Base-by-base conservation (phyloP, 2,888 invertebrate genomes). In the Scaptodrosophila latifasciaeformis region DNA sequence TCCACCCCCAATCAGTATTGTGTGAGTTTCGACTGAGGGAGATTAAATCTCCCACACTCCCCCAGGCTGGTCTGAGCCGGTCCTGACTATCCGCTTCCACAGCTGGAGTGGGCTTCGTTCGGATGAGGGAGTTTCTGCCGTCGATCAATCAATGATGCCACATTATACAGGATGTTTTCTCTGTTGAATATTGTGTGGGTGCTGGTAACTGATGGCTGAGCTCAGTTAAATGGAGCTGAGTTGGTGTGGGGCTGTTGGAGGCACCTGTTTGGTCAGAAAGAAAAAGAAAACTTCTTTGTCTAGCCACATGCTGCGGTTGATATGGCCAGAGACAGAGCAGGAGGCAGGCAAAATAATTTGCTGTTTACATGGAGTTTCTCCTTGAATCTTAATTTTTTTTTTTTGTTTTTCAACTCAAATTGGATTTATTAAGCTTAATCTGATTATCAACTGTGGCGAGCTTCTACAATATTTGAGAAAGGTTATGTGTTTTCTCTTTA, bases 111-210 rank as follows among this genome's bases (percentile, higher is more conserved):
- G 62, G 63, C n/a, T n/a, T n/a, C n/a, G n/a, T n/a, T n/a, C n/a
- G n/a, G n/a, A n/a, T n/a, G n/a, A n/a, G n/a, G n/a, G n/a, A n/a
- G n/a, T n/a, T n/a, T n/a, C n/a, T n/a, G n/a, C n/a, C n/a, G 76
- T 67, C 56, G 70, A 76, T 76, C 75, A 76, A 76, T 76, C 75
- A 76, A 75, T 76, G 75, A 78, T 71, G 67, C 66, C 53, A 48
- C 60, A 43, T 51, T 65, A 61, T 12, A 9, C 69, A 44, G 48
- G 24, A 7, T 17, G 15, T 37, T 4, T 34, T 34, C 13, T 34
- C 12, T 34, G 15, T 34, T 61, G 67, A 71, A 65, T 69, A 15
- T 15, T 37, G 37, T 17, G 18, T 17, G 17, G 1, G 12, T 7
- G 15, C 35, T 2, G 18, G 18, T 6, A 15, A 5, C 45, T 49